These are phyloP conservation scores for Synchiropus splendidus DNA, from an alignment of 2,113 vertebrate genomes.

Conservation along the genomic window DNA sequence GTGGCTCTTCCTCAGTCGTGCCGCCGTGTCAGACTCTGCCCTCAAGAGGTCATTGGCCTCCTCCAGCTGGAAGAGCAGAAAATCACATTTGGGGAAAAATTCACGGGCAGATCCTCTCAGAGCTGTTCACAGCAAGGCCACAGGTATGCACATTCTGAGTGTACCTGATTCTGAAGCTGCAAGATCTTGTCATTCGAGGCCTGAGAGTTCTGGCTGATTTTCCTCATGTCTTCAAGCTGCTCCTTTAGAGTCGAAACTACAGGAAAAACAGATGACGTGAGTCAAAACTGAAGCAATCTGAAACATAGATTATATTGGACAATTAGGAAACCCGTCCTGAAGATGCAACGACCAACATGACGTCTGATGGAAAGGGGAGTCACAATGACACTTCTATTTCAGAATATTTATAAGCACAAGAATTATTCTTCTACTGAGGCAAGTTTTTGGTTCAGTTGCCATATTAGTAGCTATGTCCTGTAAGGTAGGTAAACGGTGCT, in stretches of 20 bases:
- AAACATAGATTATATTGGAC: not conserved
- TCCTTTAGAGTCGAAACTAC: constrained; percentile 92
- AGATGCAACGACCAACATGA: too few relatives aligned
- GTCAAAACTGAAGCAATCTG: not conserved
- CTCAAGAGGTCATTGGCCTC: constrained; percentile 92
- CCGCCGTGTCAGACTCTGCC: constrained; percentile 89
- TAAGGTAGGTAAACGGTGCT: too few relatives aligned
- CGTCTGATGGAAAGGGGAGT: too few relatives aligned
- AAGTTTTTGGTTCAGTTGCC: too few relatives aligned
- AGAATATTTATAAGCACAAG: too few relatives aligned
- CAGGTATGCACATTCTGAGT: not conserved
- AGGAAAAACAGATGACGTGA: constrained; percentile 7
- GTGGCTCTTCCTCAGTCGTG: constrained; percentile 86
- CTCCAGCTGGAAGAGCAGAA: constrained; percentile 70
- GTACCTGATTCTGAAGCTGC: constrained; percentile 92
- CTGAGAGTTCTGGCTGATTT: constrained; percentile 88
- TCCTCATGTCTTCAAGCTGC: constrained; percentile 92
- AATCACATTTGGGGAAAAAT: not conserved
- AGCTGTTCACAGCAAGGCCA: not conserved
- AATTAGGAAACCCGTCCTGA: too few relatives aligned
- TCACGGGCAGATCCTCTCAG: too few relatives aligned
- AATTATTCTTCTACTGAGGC: too few relatives aligned
- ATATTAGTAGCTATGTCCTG: too few relatives aligned
- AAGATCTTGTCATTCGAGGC: constrained; percentile 86
- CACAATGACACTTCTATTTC: too few relatives aligned